Percentiles rank a stretch among this genome's conserved stretches.
phyloP scores from a whole-genome alignment of 2,113 vertebrate species.

The Heterotilapia buettikoferi region DNA sequence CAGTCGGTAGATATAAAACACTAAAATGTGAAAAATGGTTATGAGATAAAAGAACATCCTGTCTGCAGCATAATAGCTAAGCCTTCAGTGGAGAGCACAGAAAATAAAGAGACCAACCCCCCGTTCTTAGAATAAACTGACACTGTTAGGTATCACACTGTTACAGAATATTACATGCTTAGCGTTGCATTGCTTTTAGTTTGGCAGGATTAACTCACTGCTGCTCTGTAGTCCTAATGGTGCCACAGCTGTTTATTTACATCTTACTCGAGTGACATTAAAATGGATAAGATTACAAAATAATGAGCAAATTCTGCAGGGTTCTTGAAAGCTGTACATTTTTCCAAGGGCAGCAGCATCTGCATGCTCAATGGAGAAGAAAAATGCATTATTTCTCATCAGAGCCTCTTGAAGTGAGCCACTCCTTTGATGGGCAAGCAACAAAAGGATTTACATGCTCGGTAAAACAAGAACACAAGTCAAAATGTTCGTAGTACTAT shows the following conservation, averaged over 20 bases:
- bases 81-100: neutral
- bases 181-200: neutral
- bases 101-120: neutral
- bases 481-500: neutral
- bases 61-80: constrained; percentile 18
- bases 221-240: neutral
- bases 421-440: neutral
- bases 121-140: neutral
- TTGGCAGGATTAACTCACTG: neutral
- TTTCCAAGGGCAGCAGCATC: constrained; percentile 12
- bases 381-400: constrained; percentile 20
- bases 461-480: neutral
- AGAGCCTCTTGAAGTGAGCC: neutral
- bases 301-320: neutral
- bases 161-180: neutral
- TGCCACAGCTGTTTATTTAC: constrained; percentile 4
- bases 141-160: neutral
- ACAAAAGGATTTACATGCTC: neutral
- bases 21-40: neutral
- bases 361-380: neutral
- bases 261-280: neutral
- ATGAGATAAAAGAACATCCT: neutral
- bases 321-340: constrained; percentile 14
- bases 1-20: neutral
- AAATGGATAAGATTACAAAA: constrained; percentile 24